Base-by-base conservation (phyloP, 1,140 invertebrate species). In the Neodiprion fabricii region DNA sequence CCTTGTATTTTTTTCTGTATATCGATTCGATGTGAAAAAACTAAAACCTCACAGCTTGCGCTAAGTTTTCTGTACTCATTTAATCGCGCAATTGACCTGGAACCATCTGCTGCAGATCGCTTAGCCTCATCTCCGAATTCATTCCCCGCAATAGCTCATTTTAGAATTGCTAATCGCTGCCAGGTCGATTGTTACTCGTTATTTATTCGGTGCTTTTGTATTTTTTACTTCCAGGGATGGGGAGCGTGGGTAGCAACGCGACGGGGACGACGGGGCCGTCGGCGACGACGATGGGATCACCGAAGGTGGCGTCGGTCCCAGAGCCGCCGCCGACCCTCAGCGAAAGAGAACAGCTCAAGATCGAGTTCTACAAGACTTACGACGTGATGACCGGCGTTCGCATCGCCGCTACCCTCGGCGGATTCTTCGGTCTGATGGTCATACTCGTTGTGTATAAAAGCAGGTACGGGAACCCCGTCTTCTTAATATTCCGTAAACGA, bases 301-400 rank as follows among this genome's bases (percentile, higher is more conserved):
- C 70, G 70, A 83, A 81, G 81, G 80, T 80, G 40, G 40, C 70
- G 77, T 84, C 84, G 73, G 77, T 84, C 78, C 85, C 86, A 80
- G 82, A 86, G 68, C 79, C 83, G 77, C 83, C 82, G 80, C 85
- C 86, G 75, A 87, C 86, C 74, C 79, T 87, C 71, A 88, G 84
- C 80, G 84, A 88, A 75, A 84, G 86, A 67, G 92, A 93, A 80
- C 90, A 91, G 77, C 90, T 93, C 76, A 91, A 92, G 79, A 91
- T 92, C 79, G 94, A 96, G 85, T 96, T 95, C 88, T 97, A 95
- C 89, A 93, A 93, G 77, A 96, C 95, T 50, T 97, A 97, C 86
- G 96, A 97, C 89, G 94, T 95, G 79, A 96, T 96, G 95, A 96
- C 95, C 74, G 96, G 96, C 71, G 92, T 95, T 73, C 91, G 96